Evolutionary conservation across 1,140 invertebrate genomes (phyloP).

Genomic region (Aleiodes sp.): DNA sequence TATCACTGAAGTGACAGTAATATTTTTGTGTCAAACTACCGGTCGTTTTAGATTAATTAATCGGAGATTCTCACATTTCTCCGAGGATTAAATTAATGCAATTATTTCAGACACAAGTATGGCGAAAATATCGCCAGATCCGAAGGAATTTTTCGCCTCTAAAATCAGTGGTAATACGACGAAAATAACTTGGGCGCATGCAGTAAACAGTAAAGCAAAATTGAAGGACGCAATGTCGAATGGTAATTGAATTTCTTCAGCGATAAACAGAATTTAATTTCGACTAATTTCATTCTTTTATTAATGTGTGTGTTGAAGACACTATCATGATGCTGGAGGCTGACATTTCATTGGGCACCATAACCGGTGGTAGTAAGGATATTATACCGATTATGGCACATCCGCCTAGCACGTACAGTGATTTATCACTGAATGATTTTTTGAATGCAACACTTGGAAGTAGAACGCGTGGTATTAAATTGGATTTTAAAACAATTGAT

Average conservation of each 20-base stretch:
- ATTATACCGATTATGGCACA: slow-evolving; percentile 86
- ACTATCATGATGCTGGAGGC: slow-evolving; percentile 86
- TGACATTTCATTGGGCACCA: slow-evolving; percentile 80
- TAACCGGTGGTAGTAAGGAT: slow-evolving; percentile 47
- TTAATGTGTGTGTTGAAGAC: slow-evolving; percentile 60
- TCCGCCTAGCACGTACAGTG: slow-evolving; percentile 77
- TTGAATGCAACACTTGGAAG: slow-evolving; percentile 70
- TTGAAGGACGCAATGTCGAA: slow-evolving; percentile 71
- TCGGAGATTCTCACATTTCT: no score
- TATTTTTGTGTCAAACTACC: no score
- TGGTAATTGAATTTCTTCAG: slow-evolving; percentile 52
- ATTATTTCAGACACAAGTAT: slow-evolving; percentile 32
- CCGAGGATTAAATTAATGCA: not conserved
- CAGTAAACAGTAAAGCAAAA: slow-evolving; percentile 75
- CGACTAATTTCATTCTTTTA: slow-evolving; percentile 14
- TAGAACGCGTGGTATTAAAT: slow-evolving; percentile 79
- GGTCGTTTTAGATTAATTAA: no score
- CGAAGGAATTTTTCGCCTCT: slow-evolving; percentile 58
- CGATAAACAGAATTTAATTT: slow-evolving; percentile 4
- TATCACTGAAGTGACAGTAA: no score
- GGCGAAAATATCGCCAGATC: slow-evolving; percentile 33
- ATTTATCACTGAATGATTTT: slow-evolving; percentile 81
- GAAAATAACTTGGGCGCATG: slow-evolving; percentile 84
- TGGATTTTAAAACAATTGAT: slow-evolving; percentile 88
- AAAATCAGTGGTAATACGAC: slow-evolving; percentile 71